Evolutionary conservation across 35 echinoderm and acorn worm species (phyloP), one percentile per base, ranked within the genome.

Genomic region (Hemicentrotus pulcherrimus): DNA sequence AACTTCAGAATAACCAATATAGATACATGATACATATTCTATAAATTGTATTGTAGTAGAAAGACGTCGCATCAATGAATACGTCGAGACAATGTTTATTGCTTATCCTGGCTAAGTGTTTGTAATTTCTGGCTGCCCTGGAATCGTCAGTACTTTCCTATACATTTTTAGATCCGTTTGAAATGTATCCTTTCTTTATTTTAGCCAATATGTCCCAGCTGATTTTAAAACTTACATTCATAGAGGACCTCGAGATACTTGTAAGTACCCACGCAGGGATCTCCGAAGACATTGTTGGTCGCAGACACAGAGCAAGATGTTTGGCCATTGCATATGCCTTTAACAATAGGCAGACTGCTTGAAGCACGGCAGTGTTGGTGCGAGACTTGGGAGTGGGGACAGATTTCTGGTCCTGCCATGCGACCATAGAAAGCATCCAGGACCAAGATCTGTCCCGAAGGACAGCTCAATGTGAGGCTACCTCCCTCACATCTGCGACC

Each of bases 391-490:
- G 61, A 19, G 24, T 70, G 0, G 0, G 61, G 61, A 31, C 87
- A 89, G 45, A 89, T 46, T 89, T 89, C 87, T 14, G 24, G 87
- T 15, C 87, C 87, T 46, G 87, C 87, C 87, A 89, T 89, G 31
- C 87, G 87, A 15, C 87, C 87, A 31, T 89, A 89, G 87, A 89
- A 89, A 32, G 87, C 87, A 46, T 89, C 87, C 15, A 89, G 32
- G 87, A 89, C 45, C 13, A 35, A 31, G 87, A 89, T 32, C 87
- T 89, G 87, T 46, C 87, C 31, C 5, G 41, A 88, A 13, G 87
- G 32, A 89, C 87, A 89, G 28, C 32, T 35, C 10, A 89, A 22
- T 12, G 31, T 2, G 0, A 41, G 2, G 45, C 31, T 89, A 46
- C 18, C 11, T 16, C 16, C 14, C 32, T 89, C 87, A 46, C 87